Evolutionary conservation across 2,888 invertebrate genomes (phyloP), one percentile per base, ranked within the genome.

Genomic region (Patella ulyssiponensis): DNA sequence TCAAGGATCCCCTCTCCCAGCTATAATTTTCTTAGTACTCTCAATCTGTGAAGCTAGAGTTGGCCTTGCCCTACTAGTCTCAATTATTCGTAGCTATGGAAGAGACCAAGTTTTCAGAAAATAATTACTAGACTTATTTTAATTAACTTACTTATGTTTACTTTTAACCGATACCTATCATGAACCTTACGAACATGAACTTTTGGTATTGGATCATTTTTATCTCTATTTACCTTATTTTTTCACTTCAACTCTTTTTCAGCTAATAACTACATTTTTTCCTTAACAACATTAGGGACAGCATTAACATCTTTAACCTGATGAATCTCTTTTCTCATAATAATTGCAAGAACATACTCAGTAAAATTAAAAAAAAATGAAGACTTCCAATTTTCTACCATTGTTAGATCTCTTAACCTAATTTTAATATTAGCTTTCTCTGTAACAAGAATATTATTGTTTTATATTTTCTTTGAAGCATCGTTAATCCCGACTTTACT

Each of bases 381-480:
- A 33, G 23, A 14, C 0, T n/a, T 15, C 15, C 7, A 9, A 1
- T 77, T 77, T 70, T 74, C 20, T 69, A 69, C 15, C 54, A 54
- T 27, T 7, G 44, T 78, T 4, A 44, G 20, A 1, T 4, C 44
- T 14, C 33, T 76, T 2, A 54, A 53, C 69, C 58, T 86, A 64
- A 71, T 84, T 87, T 93, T 94, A 91, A 90, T 92, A 92, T 84
- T 94, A 85, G 93, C 93, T 90, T 94, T 95, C 94, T 92, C 90
- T 78, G 89, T 91, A 9, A 90, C 93, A 90, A 94, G 93, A 93
- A 92, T 94, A 89, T 93, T 95, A 92, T 85, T 93, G 87, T 95
- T 95, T 94, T 95, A 94, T 94, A 92, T 95, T 91, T 94, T 94
- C 93, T 95, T 95, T 94, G 95, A 95, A 79, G 91, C 93, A 3